Percentiles rank a stretch among this genome's conserved stretches.
These are phyloP conservation scores for Aelia acuminata DNA, from an alignment of 2,888 invertebrate genomes.

Conservation along the genomic window DNA sequence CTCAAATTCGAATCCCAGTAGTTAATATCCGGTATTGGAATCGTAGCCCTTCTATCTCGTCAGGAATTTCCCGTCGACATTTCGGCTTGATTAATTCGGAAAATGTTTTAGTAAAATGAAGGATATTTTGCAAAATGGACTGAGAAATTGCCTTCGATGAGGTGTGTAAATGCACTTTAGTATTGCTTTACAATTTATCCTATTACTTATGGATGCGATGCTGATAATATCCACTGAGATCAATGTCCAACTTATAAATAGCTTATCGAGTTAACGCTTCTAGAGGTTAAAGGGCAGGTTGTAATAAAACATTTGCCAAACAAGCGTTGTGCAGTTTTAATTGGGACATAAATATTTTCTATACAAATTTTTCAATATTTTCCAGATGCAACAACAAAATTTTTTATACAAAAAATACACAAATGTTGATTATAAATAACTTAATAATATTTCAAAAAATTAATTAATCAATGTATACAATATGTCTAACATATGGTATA, in stretches of 20 bases:
- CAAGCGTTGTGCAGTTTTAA: no score
- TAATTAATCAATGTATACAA: no score
- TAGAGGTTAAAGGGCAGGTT: no score
- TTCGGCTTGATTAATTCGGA: slow-evolving; percentile 6
- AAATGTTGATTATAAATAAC: no score
- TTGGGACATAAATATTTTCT: no score
- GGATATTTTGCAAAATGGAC: neutral
- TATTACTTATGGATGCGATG: no score
- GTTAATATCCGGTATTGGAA: slow-evolving; percentile 23
- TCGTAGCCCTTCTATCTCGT: slow-evolving; percentile 16
- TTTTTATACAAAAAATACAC: no score
- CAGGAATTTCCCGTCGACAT: slow-evolving; percentile 23
- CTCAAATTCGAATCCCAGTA: slow-evolving; percentile 17
- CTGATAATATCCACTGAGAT: neutral
- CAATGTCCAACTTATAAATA: neutral
- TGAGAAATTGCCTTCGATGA: neutral
- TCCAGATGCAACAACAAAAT: no score
- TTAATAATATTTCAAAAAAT: no score
- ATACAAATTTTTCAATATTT: no score
- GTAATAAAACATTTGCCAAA: no score
- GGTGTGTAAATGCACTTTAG: neutral
- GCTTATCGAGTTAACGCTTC: neutral
- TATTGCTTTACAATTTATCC: neutral
- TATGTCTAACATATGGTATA: no score
- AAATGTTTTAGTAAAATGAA: slow-evolving; percentile 25